These are phyloP conservation scores for Trissonchulus latispiculum DNA, from an alignment of 2,888 invertebrate species.

Conservation along the genomic window DNA sequence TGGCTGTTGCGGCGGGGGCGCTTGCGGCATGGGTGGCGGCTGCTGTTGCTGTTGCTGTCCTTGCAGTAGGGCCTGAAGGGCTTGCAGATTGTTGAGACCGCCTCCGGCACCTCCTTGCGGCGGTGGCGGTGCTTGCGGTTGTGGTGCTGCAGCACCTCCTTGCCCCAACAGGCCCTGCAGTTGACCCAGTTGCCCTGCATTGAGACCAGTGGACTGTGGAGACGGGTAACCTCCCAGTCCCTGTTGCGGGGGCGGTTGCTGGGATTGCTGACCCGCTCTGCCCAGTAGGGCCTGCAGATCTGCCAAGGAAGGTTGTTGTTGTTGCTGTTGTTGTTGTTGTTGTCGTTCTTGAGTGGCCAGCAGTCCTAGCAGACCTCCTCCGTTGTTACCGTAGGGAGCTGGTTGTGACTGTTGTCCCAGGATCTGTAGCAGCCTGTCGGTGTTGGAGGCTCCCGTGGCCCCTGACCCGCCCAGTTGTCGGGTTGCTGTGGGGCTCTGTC, in stretches of 20 bases:
- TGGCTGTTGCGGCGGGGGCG: not conserved
- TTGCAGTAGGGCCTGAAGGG: too few relatives aligned
- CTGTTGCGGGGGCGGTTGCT: not conserved
- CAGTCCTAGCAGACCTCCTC: not conserved
- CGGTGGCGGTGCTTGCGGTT: not conserved
- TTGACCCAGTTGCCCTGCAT: not conserved
- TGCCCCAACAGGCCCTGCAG: not conserved
- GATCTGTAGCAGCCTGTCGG: not conserved
- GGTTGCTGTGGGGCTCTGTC: not conserved
- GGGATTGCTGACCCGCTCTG: not conserved
- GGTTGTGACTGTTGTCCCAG: not conserved
- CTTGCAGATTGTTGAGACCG: too few relatives aligned
- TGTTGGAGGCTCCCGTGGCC: too few relatives aligned
- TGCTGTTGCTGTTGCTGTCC: not conserved
- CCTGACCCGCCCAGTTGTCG: too few relatives aligned
- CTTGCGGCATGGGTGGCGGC: not conserved
- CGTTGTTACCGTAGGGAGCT: not conserved
- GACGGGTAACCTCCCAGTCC: not conserved
- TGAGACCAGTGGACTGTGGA: too few relatives aligned
- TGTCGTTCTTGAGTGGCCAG: not conserved
- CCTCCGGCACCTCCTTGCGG: too few relatives aligned
- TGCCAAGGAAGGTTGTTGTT: not conserved
- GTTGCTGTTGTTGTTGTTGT: too few relatives aligned
- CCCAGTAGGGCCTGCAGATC: not conserved
- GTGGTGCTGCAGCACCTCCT: not conserved